Evolutionary conservation across 2,113 vertebrate species (phyloP).

Genomic region (Xyliphius kryptos): DNA sequence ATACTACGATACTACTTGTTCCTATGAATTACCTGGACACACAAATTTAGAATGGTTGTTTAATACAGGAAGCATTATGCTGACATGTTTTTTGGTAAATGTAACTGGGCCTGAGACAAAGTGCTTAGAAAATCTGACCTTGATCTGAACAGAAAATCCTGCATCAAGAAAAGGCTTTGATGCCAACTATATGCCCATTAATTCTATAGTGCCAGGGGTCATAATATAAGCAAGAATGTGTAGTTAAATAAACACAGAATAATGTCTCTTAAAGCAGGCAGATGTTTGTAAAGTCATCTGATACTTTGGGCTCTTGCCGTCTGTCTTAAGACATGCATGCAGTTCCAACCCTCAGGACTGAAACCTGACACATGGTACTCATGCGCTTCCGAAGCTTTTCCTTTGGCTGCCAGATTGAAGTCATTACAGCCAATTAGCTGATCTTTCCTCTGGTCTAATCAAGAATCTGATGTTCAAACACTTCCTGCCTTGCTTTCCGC

Average conservation of each 20-base stretch:
- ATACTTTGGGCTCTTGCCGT: too few relatives aligned
- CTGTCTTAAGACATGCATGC: too few relatives aligned
- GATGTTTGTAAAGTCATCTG: slow-evolving; percentile 11
- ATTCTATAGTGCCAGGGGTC: background rate
- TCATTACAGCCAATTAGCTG: slow-evolving; percentile 53
- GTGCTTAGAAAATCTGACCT: background rate
- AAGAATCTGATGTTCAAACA: slow-evolving; percentile 41
- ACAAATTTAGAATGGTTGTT: too few relatives aligned
- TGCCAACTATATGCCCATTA: background rate
- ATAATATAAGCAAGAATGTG: slow-evolving; percentile 12
- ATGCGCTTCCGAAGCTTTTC: slow-evolving; percentile 3
- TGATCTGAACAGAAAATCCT: background rate
- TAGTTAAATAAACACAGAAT: slow-evolving; percentile 4
- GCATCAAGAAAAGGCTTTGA: background rate
- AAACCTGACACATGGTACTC: too few relatives aligned
- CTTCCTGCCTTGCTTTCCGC: slow-evolving; percentile 43
- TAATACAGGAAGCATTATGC: too few relatives aligned
- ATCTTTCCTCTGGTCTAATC: slow-evolving; percentile 49
- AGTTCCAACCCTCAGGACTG: too few relatives aligned
- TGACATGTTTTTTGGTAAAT: too few relatives aligned
- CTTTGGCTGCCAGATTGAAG: slow-evolving; percentile 43
- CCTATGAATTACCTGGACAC: too few relatives aligned
- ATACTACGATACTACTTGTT: too few relatives aligned
- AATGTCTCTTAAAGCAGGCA: slow-evolving; percentile 12
- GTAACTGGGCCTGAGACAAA: background rate